Base-by-base conservation (phyloP, 2,797 vertebrate genomes). In the Syngnathus acus region DNA sequence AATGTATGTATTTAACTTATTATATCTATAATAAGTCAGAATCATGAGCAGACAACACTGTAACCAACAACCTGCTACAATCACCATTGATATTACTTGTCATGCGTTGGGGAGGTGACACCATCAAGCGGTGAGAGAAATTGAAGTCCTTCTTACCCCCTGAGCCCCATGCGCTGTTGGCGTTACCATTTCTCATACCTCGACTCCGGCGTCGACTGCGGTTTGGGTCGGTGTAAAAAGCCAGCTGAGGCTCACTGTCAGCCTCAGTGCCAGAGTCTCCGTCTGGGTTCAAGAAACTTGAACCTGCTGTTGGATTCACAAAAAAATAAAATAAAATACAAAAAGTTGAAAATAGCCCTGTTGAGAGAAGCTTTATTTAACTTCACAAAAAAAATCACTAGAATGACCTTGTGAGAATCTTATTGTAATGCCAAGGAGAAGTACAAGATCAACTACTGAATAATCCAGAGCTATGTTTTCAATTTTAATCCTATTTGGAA, bases 151-250 rank as follows among this genome's bases (percentile, higher is more conserved):
- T 81, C 92, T 91, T 92, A 93, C 92, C 92, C 91, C 92, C 92
- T 68, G 91, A 91, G 89, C 90, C 92, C 91, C 91, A 92, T 78
- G 89, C 91, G 82, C 89, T 88, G 90, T 88, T 92, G 89, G 87
- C 90, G 74, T 92, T 92, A 89, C 92, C 92, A 21, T 86, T 88
- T 85, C 87, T 84, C 92, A 88, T 92, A 96, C 96, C 97, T 94
- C 97, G 90, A 89, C 94, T 97, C 73, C 96, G 95, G 65, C 95
- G 91, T 53, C 95, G 90, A 84, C 96, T 99, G 85, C 97, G 90
- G 0, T 97, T 97, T 43, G 97, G 97, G 81, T 99, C 97, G 0
- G 97, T 99, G 90, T 99, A 98, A 91, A 98, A 99, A 78, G 96
- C 95, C 87, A 99, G 92, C 89, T 99, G 97, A 75, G 97, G 95